Conservation (phyloP, 2,888 invertebrate species). For the Drosophila planitibia region DNA sequence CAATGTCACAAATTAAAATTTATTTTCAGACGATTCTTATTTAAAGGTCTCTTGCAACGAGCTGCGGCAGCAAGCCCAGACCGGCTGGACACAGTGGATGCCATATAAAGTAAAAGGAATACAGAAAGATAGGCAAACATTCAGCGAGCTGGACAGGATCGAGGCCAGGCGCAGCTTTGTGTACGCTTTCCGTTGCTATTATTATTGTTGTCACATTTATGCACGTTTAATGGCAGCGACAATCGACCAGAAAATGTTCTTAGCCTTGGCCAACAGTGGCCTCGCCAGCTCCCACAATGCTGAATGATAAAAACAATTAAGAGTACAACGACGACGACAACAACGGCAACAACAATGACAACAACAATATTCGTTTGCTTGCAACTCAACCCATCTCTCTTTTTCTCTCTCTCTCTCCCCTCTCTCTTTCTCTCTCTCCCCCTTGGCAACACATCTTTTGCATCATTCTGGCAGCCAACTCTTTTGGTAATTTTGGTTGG, state of each 20-base stretch:
- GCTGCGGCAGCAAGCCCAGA: not conserved
- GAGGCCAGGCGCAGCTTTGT: conserved; percentile 29
- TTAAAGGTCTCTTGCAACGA: conserved; percentile 48
- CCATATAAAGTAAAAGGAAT: not conserved
- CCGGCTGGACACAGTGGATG: not conserved
- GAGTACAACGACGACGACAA: conserved; percentile 37
- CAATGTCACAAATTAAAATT: conserved; percentile 69
- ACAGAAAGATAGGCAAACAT: conserved; percentile 22
- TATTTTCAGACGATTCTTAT: conserved; percentile 67
- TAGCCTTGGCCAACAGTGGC: conserved; percentile 62
- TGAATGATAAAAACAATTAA: conserved; percentile 73
- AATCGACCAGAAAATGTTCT: conserved; percentile 70
- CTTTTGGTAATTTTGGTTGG: conserved; percentile 68
- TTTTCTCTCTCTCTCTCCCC: not conserved
- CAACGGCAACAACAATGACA: not conserved
- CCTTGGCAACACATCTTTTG: conserved; percentile 23
- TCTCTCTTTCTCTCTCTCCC: not conserved
- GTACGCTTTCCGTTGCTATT: conserved; percentile 18
- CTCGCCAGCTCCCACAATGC: conserved; percentile 46
- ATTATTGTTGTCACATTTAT: conserved; percentile 66
- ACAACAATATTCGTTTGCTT: not conserved
- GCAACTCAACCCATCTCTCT: not conserved
- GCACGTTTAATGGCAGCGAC: conserved; percentile 75
- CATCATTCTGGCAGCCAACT: conserved; percentile 39
- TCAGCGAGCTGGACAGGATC: conserved; percentile 29